These are phyloP conservation scores for Petrosia ficiformis DNA, from an alignment of 37 sponge, comb jelly and placozoan species.

Conservation along the genomic window DNA sequence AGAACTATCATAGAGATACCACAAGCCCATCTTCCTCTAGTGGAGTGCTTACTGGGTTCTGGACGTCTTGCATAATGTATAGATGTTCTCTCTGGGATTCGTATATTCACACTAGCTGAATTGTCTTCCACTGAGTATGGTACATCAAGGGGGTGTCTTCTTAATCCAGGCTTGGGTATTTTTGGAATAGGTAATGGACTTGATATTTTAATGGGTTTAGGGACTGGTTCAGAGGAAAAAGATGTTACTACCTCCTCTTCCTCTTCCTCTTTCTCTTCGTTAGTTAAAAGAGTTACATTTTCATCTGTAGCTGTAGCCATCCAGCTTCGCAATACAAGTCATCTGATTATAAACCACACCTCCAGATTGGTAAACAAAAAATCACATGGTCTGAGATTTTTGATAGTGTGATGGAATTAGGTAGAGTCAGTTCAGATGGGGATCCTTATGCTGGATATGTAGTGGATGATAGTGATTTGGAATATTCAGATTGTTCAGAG, in stretches of 20 bases:
- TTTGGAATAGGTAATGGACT: background rate
- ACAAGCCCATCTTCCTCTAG: slow-evolving; percentile 10
- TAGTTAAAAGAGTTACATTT: too few relatives aligned
- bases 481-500: slow-evolving; percentile 68
- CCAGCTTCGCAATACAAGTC: too few relatives aligned
- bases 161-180: background rate
- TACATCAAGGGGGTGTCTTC: background rate
- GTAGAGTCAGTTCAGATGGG: too few relatives aligned
- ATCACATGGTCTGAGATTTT: too few relatives aligned
- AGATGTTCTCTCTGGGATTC: background rate
- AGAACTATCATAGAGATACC: slow-evolving; percentile 27
- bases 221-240: too few relatives aligned
- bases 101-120: background rate
- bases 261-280: slow-evolving; percentile 10
- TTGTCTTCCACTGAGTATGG: background rate
- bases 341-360: too few relatives aligned
- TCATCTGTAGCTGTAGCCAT: too few relatives aligned
- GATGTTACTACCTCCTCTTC: background rate
- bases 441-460: slow-evolving; percentile 78
- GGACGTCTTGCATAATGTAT: background rate
- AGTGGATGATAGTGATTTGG: slow-evolving; percentile 78
- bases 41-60: slow-evolving; percentile 2
- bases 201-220: background rate
- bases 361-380: too few relatives aligned
- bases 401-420: too few relatives aligned